Evolutionary conservation across 1,140 invertebrate genomes (phyloP), one percentile per base, ranked within the genome.

Genomic region (Sarcophaga bullata): DNA sequence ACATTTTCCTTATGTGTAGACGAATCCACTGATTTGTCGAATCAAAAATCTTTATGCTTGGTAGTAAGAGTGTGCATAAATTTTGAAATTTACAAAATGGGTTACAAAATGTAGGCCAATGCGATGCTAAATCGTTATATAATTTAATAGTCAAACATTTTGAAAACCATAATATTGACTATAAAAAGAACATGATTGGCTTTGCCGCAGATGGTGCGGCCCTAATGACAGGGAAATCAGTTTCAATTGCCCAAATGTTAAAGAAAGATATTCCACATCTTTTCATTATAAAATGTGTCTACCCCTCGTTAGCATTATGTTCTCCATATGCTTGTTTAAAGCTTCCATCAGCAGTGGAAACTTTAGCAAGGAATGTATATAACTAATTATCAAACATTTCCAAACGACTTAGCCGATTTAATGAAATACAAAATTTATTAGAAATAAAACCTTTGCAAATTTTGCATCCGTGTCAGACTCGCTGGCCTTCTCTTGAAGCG

Each of bases 61-160:
- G 13, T 75, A 0, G 73, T 75, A 11, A 11, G 73, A 13, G 46
- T 75, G 1, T 75, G 73, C n/a, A 47, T 75, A 8, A 47, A 75
- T 75, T 75, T 76, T 76, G 73, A 76, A 76, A 58, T 80, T 54
- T 80, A n/a, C n/a, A n/a, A n/a, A n/a, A 58, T 80, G 80, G 80
- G 9, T 15, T 80, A 15, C 52, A 17, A 19, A 11, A 10, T 17
- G 50, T 80, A 15, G 19, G 11, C 0, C 0, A 25, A 7, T 80
- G 50, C 7, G 37, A 58, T 5, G 80, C 80, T 15, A 8, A 8
- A 58, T 46, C 49, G 13, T 58, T 80, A 58, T 37, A 80, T 6
- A 54, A 25, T 37, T 80, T 68, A 25, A 80, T 80, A 19, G 5
- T 58, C 11, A 37, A 13, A 37, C 80, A 80, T 58, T 80, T 80